These are phyloP conservation scores for Temnothorax nylanderi DNA, from an alignment of 1,140 invertebrate species.

Conservation along the genomic window DNA sequence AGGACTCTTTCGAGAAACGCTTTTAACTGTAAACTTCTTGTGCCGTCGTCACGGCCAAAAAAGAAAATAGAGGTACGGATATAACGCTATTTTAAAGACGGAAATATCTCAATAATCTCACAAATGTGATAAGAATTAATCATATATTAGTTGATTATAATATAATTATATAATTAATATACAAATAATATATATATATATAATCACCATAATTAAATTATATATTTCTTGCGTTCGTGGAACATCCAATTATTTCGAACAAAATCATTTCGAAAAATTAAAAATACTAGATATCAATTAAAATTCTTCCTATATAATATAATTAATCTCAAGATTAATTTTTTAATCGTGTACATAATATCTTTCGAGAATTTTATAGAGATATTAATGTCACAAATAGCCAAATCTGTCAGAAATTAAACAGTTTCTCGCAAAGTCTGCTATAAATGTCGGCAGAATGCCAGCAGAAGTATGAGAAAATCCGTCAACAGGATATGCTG, in stretches of 20 bases:
- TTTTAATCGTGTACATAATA: not conserved
- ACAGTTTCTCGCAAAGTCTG: not conserved
- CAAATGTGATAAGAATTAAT: too few species aligned
- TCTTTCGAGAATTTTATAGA: not conserved
- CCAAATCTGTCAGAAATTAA: not conserved
- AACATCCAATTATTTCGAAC: too few species aligned
- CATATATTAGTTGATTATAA: too few species aligned
- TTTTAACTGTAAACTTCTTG: slow-evolving; percentile 36
- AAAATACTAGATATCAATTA: not conserved
- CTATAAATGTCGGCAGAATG: not conserved
- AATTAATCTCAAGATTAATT: not conserved
- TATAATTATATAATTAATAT: too few species aligned
- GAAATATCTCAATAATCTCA: not conserved
- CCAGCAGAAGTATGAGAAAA: not conserved
- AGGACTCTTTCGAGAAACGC: not conserved
- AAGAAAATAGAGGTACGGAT: not conserved
- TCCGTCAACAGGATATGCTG: not conserved
- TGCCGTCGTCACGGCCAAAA: not conserved
- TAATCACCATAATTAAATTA: too few species aligned
- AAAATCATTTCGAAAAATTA: not conserved
- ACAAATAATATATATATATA: too few species aligned
- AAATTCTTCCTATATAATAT: not conserved
- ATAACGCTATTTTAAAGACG: not conserved
- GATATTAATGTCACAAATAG: not conserved
- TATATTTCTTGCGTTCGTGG: too few species aligned